phyloP scores from a whole-genome alignment of 2,797 vertebrate species.

The Falco cherrug region DNA sequence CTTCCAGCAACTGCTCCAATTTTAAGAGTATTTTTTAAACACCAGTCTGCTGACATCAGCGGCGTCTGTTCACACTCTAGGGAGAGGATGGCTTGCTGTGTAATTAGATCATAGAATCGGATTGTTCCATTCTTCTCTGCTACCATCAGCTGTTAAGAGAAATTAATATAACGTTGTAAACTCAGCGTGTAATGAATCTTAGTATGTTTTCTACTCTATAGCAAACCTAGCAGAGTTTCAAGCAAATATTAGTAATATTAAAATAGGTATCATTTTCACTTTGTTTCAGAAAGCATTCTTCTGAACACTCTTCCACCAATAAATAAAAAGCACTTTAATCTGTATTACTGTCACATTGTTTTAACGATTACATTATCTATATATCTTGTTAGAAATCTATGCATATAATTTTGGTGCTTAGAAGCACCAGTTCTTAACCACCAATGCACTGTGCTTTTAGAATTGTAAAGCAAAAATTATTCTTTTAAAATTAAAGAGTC shows the following conservation, averaged over 20 bases:
- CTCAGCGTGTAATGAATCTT: not conserved
- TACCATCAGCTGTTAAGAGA: constrained; percentile 88
- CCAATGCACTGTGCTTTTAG: not conserved
- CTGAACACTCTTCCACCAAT: not conserved
- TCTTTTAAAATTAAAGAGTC: not conserved
- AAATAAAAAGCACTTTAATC: not conserved
- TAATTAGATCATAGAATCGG: constrained; percentile 92
- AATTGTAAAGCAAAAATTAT: not conserved
- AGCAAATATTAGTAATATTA: not conserved
- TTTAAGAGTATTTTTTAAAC: constrained; percentile 92
- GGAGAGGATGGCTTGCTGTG: constrained; percentile 93
- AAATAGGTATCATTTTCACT: not conserved
- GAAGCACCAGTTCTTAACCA: not conserved
- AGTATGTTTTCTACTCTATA: not conserved
- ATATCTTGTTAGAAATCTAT: not conserved
- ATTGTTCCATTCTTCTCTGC: constrained; percentile 95
- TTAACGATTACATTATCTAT: not conserved
- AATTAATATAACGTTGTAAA: not conserved
- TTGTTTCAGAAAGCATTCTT: not conserved
- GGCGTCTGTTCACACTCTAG: constrained; percentile 90
- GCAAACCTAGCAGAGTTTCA: not conserved
- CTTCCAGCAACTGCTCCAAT: constrained; percentile 92
- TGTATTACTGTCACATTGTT: not conserved
- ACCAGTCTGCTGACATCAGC: constrained; percentile 96
- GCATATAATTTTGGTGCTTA: not conserved